phyloP scores from a whole-genome alignment of 2,113 vertebrate genomes.

The Pholis gunnellus region DNA sequence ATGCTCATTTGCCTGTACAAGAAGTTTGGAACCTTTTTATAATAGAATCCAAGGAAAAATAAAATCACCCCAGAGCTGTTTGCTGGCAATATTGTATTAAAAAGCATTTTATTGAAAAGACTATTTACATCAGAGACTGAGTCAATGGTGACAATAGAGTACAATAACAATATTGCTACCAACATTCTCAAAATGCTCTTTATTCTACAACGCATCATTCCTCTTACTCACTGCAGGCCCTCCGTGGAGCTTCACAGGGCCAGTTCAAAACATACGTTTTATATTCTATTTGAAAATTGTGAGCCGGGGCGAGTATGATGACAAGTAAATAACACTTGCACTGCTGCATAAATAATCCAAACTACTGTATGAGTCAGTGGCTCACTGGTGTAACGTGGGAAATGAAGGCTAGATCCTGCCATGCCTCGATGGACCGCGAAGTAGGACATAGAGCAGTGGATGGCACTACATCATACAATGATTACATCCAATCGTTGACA shows the following conservation, averaged over 20 bases:
- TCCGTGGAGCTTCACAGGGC: slow-evolving; percentile 9
- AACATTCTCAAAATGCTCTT: slow-evolving; percentile 24
- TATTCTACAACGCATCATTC: slow-evolving; percentile 46
- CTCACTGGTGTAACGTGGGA: background rate
- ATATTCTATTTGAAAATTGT: background rate
- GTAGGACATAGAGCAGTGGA: slow-evolving; percentile 8
- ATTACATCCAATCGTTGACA: background rate
- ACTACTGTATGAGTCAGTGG: slow-evolving; percentile 21
- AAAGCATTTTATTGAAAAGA: slow-evolving; percentile 85
- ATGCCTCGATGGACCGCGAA: background rate
- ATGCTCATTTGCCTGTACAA: background rate
- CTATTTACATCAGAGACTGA: slow-evolving; percentile 81
- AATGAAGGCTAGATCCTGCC: slow-evolving; percentile 7
- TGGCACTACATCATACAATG: slow-evolving; percentile 8
- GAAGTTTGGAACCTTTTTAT: background rate
- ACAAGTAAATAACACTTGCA: slow-evolving; percentile 13
- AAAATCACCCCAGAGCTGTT: background rate
- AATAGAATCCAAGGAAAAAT: background rate
- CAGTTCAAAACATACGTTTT: slow-evolving; percentile 23
- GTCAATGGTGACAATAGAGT: slow-evolving; percentile 66
- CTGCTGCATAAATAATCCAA: slow-evolving; percentile 22
- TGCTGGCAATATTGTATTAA: slow-evolving; percentile 52
- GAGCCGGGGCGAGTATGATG: background rate
- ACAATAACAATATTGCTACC: slow-evolving; percentile 69
- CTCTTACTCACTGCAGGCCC: background rate